Conservation (phyloP, 2,888 invertebrate genomes). For the Eretmocerus hayati region DNA sequence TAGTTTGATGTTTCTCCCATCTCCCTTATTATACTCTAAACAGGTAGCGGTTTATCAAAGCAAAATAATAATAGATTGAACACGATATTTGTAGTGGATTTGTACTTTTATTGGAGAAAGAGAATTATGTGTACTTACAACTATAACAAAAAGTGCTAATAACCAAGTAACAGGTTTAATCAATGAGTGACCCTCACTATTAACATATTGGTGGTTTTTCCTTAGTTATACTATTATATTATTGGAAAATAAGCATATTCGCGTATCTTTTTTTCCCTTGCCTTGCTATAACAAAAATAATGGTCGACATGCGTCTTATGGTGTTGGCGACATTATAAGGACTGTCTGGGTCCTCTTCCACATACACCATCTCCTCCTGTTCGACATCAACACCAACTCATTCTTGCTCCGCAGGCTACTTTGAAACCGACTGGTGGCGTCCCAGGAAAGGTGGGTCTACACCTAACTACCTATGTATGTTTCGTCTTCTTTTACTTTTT, state of each 20-base stretch:
- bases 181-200: too few species aligned
- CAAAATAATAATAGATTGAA: background rate
- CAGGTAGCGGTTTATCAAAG: background rate
- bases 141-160: too few species aligned
- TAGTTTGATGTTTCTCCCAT: too few species aligned
- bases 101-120: too few species aligned
- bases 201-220: too few species aligned
- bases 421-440: slow-evolving; percentile 93
- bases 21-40: background rate
- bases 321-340: slow-evolving; percentile 46
- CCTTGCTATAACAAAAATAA: slow-evolving; percentile 33
- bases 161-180: too few species aligned
- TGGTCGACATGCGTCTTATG: slow-evolving; percentile 32
- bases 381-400: slow-evolving; percentile 47
- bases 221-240: slow-evolving; percentile 14
- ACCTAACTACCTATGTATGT: slow-evolving; percentile 48
- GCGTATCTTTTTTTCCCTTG: slow-evolving; percentile 37
- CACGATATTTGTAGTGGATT: too few species aligned
- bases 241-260: slow-evolving; percentile 35
- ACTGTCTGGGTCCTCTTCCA: slow-evolving; percentile 67
- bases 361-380: slow-evolving; percentile 49
- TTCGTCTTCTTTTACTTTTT: slow-evolving; percentile 41
- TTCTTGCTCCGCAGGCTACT: slow-evolving; percentile 82
- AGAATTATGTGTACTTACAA: too few species aligned
- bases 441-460: slow-evolving; percentile 85